Percentiles rank a stretch among this genome's conserved stretches.
Conservation (phyloP, 2,113 vertebrate species). For the Polyodon spathula region DNA sequence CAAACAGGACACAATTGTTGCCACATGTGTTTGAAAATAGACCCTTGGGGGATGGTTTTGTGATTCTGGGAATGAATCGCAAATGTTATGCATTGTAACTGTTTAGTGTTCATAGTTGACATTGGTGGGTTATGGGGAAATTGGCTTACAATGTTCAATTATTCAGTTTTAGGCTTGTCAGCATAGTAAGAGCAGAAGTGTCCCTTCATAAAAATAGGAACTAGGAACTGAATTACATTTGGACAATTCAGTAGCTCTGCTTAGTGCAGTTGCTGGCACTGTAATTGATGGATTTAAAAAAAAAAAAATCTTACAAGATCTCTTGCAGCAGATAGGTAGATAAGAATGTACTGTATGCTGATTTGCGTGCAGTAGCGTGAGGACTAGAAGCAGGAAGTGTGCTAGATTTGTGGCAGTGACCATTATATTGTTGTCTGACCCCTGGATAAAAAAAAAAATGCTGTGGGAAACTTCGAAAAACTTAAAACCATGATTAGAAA, state of each 20-base stretch:
- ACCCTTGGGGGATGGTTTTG: neutral
- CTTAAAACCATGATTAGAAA: slow-evolving; percentile 17
- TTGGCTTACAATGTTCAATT: neutral
- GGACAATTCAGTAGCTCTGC: too few species aligned
- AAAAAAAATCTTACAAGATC: neutral
- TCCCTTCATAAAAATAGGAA: too few species aligned
- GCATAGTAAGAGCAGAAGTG: neutral
- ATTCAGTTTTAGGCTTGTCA: neutral
- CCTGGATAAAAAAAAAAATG: neutral
- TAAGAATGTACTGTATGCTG: neutral
- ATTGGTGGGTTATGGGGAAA: neutral
- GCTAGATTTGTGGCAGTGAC: neutral
- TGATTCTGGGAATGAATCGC: neutral
- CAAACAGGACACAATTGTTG: neutral
- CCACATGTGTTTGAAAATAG: neutral
- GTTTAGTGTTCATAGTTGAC: neutral
- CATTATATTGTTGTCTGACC: neutral
- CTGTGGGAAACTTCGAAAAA: slow-evolving; percentile 30
- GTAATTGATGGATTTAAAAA: too few species aligned
- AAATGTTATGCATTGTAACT: slow-evolving; percentile 1
- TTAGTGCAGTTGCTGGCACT: too few species aligned
- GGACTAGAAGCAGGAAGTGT: neutral
- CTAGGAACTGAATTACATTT: too few species aligned
- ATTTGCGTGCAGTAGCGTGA: neutral
- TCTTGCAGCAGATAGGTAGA: neutral